Base-by-base conservation (phyloP, 2,888 invertebrate genomes). In the Patella caerulea region DNA sequence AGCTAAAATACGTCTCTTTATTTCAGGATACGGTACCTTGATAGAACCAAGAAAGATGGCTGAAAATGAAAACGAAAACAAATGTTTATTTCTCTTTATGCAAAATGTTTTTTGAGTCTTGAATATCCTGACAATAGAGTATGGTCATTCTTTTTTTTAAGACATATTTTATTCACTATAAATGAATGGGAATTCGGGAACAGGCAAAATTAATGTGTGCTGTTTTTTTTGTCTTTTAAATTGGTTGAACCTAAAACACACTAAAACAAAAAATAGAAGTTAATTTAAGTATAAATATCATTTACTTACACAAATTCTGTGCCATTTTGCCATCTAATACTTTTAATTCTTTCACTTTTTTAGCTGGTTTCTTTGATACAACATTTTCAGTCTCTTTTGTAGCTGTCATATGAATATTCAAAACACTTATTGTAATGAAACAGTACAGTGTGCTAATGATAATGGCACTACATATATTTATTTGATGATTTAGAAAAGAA, bases 291-390 rank as follows among this genome's bases (percentile, higher is more conserved):
- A 45, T 9, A 45, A 45, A 45, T 45, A 45, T 45, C 15, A 54
- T 15, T n/a, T 29, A 87, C 90, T 86, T 86, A 91, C 91, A 91
- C 29, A 99, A 94, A 92, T 97, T 98, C 93, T 99, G 98, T 0
- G 97, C 98, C 0, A 96, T 94, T 92, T 98, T 99, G 17, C 95
- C 94, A 92, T 99, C 98, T 17, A 99, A 93, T 1, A 99, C 97
- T 90, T 96, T 96, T 9, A 98, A 93, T 90, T 97, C 97, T 91
- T 97, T 96, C 11, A 95, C 95, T 92, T 98, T 97, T 91, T 97
- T 98, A 81, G 95, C 90, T 0, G 88, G 84, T 80, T 88, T 90
- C 56, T 86, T 86, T 55, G 85, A 87, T 2, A 95, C 81, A 15
- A 81, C 79, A 19, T 86, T 85, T 53, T 79, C 80, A 1, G 82